Evolutionary conservation across 2,888 invertebrate genomes (phyloP).

Genomic region (Apotomis capreana): DNA sequence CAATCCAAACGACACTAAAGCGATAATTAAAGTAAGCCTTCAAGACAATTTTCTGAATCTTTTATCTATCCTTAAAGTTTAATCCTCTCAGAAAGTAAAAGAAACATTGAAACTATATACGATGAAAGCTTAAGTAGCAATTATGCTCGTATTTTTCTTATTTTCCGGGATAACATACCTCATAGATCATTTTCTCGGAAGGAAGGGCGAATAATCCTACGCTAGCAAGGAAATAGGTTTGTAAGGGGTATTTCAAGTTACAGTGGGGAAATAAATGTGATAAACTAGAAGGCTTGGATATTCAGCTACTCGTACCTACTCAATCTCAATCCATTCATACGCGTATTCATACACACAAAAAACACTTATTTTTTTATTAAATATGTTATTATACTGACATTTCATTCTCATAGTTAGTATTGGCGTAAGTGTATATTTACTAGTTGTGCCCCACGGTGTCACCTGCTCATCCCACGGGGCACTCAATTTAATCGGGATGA

Average conservation of each 20-base stretch:
- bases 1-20: neutral
- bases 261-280: too few species aligned
- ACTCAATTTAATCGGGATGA: too few species aligned
- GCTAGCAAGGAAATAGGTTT: neutral
- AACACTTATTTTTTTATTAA: too few species aligned
- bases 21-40: neutral
- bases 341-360: too few species aligned
- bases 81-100: neutral
- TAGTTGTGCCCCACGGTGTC: too few species aligned
- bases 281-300: too few species aligned
- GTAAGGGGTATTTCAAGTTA: neutral
- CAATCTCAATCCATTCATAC: too few species aligned
- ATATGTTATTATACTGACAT: too few species aligned
- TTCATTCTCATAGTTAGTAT: too few species aligned
- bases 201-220: neutral
- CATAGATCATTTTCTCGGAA: neutral
- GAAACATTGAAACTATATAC: neutral
- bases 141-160: neutral
- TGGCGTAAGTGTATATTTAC: too few species aligned
- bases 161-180: neutral
- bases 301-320: too few species aligned
- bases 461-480: too few species aligned
- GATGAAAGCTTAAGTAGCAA: neutral
- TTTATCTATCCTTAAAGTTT: neutral
- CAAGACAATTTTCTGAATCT: neutral